Percentiles rank a stretch among this genome's conserved stretches.
Conservation (phyloP, 2,113 vertebrate genomes). For the Scophthalmus maximus region DNA sequence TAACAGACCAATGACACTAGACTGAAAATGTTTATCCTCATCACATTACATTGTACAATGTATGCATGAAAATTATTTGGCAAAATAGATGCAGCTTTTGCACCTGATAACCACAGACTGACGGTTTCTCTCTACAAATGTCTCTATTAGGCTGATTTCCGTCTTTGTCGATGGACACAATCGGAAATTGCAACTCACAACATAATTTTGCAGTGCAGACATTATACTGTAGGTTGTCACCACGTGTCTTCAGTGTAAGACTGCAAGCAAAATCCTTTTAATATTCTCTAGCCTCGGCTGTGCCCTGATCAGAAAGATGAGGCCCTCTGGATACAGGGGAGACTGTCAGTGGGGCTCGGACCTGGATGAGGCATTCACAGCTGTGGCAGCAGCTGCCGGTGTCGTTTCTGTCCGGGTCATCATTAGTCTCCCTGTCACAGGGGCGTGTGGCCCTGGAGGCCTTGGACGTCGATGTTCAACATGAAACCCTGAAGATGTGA, state of each 20-base stretch:
- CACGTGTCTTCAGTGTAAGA: conserved; percentile 9
- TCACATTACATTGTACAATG: conserved; percentile 7
- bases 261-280: conserved; percentile 31
- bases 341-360: conserved; percentile 45
- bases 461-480: conserved; percentile 45
- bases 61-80: neutral
- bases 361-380: conserved; percentile 60
- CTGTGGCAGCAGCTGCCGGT: conserved; percentile 61
- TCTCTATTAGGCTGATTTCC: conserved; percentile 33
- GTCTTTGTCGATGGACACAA: conserved; percentile 25
- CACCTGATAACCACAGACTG: neutral
- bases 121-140: neutral
- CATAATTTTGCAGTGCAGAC: conserved; percentile 19
- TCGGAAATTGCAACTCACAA: conserved; percentile 15
- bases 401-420: conserved; percentile 61
- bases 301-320: conserved; percentile 51
- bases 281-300: conserved; percentile 29
- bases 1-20: neutral
- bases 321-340: conserved; percentile 22
- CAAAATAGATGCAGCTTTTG: conserved; percentile 22
- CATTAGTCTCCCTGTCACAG: conserved; percentile 69
- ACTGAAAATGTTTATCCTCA: neutral
- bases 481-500: conserved; percentile 33
- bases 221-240: conserved; percentile 31
- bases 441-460: conserved; percentile 63